These are phyloP conservation scores for Thumatha senex DNA, from an alignment of 2,888 invertebrate genomes.

Conservation along the genomic window DNA sequence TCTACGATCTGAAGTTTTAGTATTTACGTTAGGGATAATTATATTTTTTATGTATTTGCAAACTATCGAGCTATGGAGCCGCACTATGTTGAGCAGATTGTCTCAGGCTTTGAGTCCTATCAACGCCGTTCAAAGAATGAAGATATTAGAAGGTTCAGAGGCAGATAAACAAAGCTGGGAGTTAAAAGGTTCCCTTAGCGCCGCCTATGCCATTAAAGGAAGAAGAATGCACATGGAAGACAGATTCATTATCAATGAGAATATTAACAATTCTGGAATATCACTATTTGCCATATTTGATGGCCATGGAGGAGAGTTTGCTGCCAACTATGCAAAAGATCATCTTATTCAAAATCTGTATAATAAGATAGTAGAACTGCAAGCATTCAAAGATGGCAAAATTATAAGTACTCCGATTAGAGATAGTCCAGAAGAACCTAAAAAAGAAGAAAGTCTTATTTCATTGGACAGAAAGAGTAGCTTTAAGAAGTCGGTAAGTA, in stretches of 20 bases:
- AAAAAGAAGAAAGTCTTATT: slow-evolving; percentile 67
- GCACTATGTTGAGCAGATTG: slow-evolving; percentile 87
- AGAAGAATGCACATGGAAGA: slow-evolving; percentile 97
- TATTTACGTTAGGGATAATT: slow-evolving; percentile 88
- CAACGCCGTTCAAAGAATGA: slow-evolving; percentile 84
- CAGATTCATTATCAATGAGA: slow-evolving; percentile 93
- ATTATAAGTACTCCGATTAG: slow-evolving; percentile 53
- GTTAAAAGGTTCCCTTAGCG: slow-evolving; percentile 88
- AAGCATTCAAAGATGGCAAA: slow-evolving; percentile 86
- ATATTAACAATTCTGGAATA: slow-evolving; percentile 92
- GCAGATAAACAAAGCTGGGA: slow-evolving; percentile 88
- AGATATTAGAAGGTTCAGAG: slow-evolving; percentile 80
- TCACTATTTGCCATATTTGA: slow-evolving; percentile 97
- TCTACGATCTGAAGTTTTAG: slow-evolving; percentile 90
- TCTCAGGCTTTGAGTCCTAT: slow-evolving; percentile 86
- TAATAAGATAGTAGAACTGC: slow-evolving; percentile 89
- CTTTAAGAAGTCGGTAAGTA: slow-evolving; percentile 86
- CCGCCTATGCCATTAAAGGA: slow-evolving; percentile 96
- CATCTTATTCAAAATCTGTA: slow-evolving; percentile 92
- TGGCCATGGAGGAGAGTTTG: slow-evolving; percentile 98
- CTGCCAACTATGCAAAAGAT: slow-evolving; percentile 95
- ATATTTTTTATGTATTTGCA: slow-evolving; percentile 91
- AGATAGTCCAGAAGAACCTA: slow-evolving; percentile 62
- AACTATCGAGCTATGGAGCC: slow-evolving; percentile 92
- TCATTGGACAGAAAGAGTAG: slow-evolving; percentile 84